Conservation (phyloP, 1,140 invertebrate species). For the Pachypeltis micranthus region DNA sequence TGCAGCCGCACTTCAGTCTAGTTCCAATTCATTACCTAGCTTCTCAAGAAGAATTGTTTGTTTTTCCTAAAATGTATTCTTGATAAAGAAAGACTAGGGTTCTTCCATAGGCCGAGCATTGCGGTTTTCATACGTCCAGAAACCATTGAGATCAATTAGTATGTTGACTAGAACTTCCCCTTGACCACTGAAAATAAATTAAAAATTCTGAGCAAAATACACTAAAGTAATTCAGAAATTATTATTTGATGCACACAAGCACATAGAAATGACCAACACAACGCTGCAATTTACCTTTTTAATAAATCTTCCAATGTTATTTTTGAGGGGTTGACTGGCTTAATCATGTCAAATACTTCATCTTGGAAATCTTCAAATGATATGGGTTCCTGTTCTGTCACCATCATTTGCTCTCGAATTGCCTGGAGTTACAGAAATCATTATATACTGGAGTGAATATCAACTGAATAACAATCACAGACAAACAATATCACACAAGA, state of each 20-base stretch:
- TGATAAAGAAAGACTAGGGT: no score
- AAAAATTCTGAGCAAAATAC: background rate
- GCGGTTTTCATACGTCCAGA: slow-evolving; percentile 91
- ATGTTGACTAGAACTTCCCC: slow-evolving; percentile 89
- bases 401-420: slow-evolving; percentile 78
- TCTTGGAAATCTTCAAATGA: slow-evolving; percentile 91
- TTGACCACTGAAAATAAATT: slow-evolving; percentile 53
- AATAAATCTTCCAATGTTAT: slow-evolving; percentile 82
- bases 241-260: no score
- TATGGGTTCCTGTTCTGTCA: slow-evolving; percentile 72
- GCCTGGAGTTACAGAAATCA: slow-evolving; percentile 40
- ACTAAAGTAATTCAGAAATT: no score
- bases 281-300: slow-evolving; percentile 42
- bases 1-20: no score
- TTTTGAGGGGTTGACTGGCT: slow-evolving; percentile 66
- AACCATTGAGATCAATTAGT: slow-evolving; percentile 89
- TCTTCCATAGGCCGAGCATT: slow-evolving; percentile 56
- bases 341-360: slow-evolving; percentile 97
- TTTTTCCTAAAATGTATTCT: no score
- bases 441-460: background rate
- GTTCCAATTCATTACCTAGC: no score
- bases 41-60: no score
- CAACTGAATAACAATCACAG: no score
- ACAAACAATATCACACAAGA: no score
- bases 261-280: no score